Percentiles rank a stretch among this genome's conserved stretches.
These are phyloP conservation scores for Lycopodina hypogea DNA, from an alignment of 37 sponge, comb jelly and placozoan genomes.

Conservation along the genomic window DNA sequence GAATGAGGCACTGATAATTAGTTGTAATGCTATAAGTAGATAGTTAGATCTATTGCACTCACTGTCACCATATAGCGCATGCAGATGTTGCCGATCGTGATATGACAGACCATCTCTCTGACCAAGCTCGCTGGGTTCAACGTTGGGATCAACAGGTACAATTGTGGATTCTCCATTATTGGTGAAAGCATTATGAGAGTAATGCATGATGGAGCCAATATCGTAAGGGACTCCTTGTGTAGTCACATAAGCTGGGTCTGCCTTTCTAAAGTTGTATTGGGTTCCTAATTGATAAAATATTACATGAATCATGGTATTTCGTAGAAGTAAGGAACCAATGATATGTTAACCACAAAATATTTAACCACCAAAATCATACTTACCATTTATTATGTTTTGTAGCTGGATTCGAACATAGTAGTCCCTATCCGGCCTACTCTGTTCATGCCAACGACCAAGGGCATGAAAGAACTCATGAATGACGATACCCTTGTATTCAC, in stretches of 20 bases:
- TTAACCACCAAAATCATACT: not conserved
- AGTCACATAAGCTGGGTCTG: conserved; percentile 28
- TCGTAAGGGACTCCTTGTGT: conserved; percentile 79
- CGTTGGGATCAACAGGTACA: conserved; percentile 20
- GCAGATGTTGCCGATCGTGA: conserved; percentile 56
- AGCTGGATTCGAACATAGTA: conserved; percentile 36
- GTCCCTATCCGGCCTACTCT: conserved; percentile 85
- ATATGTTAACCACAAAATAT: too few relatives aligned
- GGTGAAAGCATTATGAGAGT: conserved; percentile 60
- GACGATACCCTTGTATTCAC: conserved; percentile 67
- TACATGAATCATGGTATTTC: not conserved
- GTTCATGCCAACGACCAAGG: conserved; percentile 68
- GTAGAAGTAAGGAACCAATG: too few relatives aligned
- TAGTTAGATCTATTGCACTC: too few relatives aligned
- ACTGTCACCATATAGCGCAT: conserved; percentile 45
- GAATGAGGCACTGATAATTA: too few relatives aligned
- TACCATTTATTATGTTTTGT: conserved; percentile 56
- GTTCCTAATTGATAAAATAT: conserved; percentile 17
- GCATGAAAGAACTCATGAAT: conserved; percentile 69
- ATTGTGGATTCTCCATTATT: conserved; percentile 60
- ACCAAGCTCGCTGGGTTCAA: conserved; percentile 27
- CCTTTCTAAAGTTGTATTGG: conserved; percentile 59
- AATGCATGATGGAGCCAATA: conserved; percentile 78
- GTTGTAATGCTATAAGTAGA: too few relatives aligned
- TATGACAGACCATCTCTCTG: conserved; percentile 59